Base-by-base conservation (phyloP, 2,888 invertebrate genomes). In the Aporophyla lueneburgensis region DNA sequence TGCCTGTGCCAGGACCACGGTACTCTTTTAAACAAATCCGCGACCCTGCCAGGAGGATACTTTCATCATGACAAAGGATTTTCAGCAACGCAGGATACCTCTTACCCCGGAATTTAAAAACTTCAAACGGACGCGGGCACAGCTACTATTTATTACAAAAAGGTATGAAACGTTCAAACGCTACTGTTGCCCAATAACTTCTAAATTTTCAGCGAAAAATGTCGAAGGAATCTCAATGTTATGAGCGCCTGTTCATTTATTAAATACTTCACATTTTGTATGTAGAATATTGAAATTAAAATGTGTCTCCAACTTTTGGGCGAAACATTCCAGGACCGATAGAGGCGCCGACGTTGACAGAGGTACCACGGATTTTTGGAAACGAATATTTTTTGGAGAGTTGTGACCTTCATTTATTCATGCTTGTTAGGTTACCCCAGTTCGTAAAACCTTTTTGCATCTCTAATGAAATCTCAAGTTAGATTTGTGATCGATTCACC, bases 211-310 rank as follows among this genome's bases (percentile, higher is more conserved):
- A 43, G 62, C 61, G 2, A 69, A 75, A 79, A 70, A 76, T 80
- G 71, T 43, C 16, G 10, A 67, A 81, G 69, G 81, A 79, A 87
- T 87, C 27, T 67, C 65, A 69, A 77, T 80, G 68, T 80, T 75
- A 78, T 76, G 66, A 68, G 56, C 51, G 67, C 59, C 43, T 69
- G 66, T 75, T 80, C 73, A 75, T 79, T 83, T 81, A 85, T 79
- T 79, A 79, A 78, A 87, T 86, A 86, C 74, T 85, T 76, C 59
- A 73, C 73, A 21, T 71, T 73, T 73, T 86, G 72, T 74, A 74
- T 85, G 68, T 9, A 69, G n/a, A 61, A 79, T 78, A 82, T 76
- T 81, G 63, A 85, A 85, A 85, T 85, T 80, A 76, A 87, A 85
- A 72, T 71, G 62, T 75, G 76, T 71, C 62, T 71, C 58, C 53